Conservation (phyloP, 2,888 invertebrate species). For the Zygaena filipendulae region DNA sequence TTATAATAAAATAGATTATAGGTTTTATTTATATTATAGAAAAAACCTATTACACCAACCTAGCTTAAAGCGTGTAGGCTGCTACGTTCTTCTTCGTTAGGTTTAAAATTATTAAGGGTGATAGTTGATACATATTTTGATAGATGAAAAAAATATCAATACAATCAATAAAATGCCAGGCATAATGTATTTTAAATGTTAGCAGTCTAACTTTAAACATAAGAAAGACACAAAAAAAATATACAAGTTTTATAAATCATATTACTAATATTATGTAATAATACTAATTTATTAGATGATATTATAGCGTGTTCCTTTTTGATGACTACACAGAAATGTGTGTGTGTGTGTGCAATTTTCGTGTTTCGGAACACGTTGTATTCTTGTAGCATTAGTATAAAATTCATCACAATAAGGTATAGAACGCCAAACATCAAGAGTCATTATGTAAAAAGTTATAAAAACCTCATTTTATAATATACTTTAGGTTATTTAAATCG, state of each 20-base stretch:
- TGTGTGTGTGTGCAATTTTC: too few relatives aligned
- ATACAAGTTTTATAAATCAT: too few relatives aligned
- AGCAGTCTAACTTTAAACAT: too few relatives aligned
- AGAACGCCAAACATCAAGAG: conserved; percentile 36
- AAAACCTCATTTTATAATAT: too few relatives aligned
- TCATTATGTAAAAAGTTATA: conserved; percentile 49
- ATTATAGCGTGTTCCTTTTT: too few relatives aligned
- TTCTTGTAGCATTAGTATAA: too few relatives aligned
- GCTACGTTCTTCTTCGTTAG: conserved; percentile 52
- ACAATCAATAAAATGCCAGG: conserved; percentile 41
- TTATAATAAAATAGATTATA: conserved; percentile 56
- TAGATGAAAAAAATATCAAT: conserved; percentile 32
- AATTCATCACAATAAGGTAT: too few relatives aligned
- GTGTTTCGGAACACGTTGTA: too few relatives aligned
- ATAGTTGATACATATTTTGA: conserved; percentile 28
- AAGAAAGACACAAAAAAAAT: too few relatives aligned
- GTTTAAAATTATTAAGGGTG: conserved; percentile 32
- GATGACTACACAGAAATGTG: too few relatives aligned
- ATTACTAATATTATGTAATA: too few relatives aligned
- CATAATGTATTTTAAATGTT: conserved; percentile 43
- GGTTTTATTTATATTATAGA: conserved; percentile 57
- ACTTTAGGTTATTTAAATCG: conserved; percentile 50
- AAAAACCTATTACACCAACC: conserved; percentile 44
- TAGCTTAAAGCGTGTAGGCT: conserved; percentile 37
- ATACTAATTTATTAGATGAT: too few relatives aligned